phyloP scores from a whole-genome alignment of 1,140 invertebrate genomes.

The Nebria ingens region DNA sequence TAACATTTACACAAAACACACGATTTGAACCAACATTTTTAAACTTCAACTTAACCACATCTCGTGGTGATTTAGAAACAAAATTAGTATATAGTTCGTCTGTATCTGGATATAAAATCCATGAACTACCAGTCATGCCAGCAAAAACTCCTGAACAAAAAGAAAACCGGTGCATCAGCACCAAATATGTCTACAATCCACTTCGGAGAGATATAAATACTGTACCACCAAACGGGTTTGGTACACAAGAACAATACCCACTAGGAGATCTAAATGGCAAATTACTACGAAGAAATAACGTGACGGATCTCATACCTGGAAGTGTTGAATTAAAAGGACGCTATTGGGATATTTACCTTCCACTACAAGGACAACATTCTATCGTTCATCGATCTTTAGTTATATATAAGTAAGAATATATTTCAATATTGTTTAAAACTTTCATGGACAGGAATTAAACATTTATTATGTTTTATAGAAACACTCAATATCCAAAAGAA shows the following conservation, averaged over 20 bases:
- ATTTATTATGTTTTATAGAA: constrained; percentile 17
- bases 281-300: constrained; percentile 59
- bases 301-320: constrained; percentile 50
- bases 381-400: constrained; percentile 74
- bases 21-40: constrained; percentile 76
- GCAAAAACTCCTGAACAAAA: constrained; percentile 35
- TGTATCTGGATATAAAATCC: constrained; percentile 54
- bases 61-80: constrained; percentile 48
- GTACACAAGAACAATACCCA: constrained; percentile 80
- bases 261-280: constrained; percentile 87
- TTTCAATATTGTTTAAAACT: constrained; percentile 22
- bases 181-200: constrained; percentile 61
- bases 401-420: constrained; percentile 56
- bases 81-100: constrained; percentile 50
- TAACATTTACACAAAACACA: constrained; percentile 71
- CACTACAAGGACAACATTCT: constrained; percentile 69
- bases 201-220: constrained; percentile 41
- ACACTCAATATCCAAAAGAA: constrained; percentile 34
- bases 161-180: constrained; percentile 47
- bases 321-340: constrained; percentile 58
- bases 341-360: constrained; percentile 79
- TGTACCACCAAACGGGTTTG: constrained; percentile 53
- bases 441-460: constrained; percentile 25
- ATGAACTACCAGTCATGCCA: constrained; percentile 54
- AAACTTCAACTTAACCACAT: constrained; percentile 57